Evolutionary conservation across 1,140 invertebrate species (phyloP).

Genomic region (Hirudo medicinalis): DNA sequence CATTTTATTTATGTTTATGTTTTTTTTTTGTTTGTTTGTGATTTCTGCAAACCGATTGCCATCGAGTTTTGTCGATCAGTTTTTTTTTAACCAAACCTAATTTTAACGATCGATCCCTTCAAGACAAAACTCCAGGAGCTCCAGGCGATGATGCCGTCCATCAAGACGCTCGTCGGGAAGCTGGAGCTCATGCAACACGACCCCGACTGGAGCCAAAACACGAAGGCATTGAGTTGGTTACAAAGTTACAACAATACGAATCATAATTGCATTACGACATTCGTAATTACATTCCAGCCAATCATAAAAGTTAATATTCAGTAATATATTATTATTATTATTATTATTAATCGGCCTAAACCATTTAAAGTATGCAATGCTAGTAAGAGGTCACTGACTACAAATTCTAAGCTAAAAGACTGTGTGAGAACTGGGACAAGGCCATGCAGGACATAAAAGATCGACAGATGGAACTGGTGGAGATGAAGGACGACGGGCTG

Average conservation of each 20-base stretch:
- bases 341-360: too few relatives aligned
- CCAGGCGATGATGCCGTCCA: neutral
- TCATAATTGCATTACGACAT: too few relatives aligned
- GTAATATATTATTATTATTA: too few relatives aligned
- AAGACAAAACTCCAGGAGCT: slow-evolving; percentile 4
- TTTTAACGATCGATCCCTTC: too few relatives aligned
- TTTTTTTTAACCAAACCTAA: too few relatives aligned
- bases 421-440: slow-evolving; percentile 5
- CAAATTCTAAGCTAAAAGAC: neutral
- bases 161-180: neutral
- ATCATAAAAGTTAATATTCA: too few relatives aligned
- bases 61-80: too few relatives aligned
- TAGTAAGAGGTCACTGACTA: too few relatives aligned
- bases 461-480: neutral
- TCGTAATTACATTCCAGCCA: too few relatives aligned
- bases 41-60: neutral
- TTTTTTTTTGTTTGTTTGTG: slow-evolving; percentile 20
- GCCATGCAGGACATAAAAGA: slow-evolving; percentile 6
- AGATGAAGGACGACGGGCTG: neutral
- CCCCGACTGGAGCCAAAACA: slow-evolving; percentile 4
- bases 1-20: too few relatives aligned
- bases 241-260: too few relatives aligned
- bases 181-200: neutral
- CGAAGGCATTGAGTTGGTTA: neutral
- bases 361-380: too few relatives aligned